phyloP scores from a whole-genome alignment of 1,140 invertebrate genomes.

The Triops cancriformis region DNA sequence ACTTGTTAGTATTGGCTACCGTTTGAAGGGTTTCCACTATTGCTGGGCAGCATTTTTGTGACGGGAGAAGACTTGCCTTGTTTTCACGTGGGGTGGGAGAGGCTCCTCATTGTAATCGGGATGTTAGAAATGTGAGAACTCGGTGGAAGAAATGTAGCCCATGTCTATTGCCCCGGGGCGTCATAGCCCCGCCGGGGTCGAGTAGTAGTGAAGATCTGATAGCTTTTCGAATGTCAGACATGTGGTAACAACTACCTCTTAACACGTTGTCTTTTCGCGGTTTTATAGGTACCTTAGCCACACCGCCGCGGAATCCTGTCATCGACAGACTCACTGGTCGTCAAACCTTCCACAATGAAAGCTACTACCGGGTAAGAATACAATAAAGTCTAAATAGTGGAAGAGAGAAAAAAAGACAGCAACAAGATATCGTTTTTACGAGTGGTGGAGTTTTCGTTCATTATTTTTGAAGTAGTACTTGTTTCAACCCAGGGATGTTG shows the following conservation, averaged over 20 bases:
- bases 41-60: background rate
- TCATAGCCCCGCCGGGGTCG: background rate
- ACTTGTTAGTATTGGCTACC: background rate
- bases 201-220: background rate
- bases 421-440: no score
- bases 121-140: background rate
- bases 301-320: slow-evolving; percentile 55
- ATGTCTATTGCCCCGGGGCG: background rate
- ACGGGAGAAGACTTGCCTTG: background rate
- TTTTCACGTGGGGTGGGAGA: background rate
- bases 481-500: no score
- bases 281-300: background rate
- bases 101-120: background rate
- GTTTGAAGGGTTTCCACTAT: background rate
- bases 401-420: no score
- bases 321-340: slow-evolving; percentile 71
- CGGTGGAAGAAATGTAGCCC: background rate
- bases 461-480: no score
- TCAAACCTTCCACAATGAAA: slow-evolving; percentile 62
- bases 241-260: background rate
- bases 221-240: background rate
- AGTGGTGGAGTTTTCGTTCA: no score
- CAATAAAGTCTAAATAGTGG: background rate
- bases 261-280: background rate
- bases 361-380: slow-evolving; percentile 56